These are phyloP conservation scores for Ellobius talpinus DNA, from an alignment of 2,113 vertebrate species.

Conservation along the genomic window DNA sequence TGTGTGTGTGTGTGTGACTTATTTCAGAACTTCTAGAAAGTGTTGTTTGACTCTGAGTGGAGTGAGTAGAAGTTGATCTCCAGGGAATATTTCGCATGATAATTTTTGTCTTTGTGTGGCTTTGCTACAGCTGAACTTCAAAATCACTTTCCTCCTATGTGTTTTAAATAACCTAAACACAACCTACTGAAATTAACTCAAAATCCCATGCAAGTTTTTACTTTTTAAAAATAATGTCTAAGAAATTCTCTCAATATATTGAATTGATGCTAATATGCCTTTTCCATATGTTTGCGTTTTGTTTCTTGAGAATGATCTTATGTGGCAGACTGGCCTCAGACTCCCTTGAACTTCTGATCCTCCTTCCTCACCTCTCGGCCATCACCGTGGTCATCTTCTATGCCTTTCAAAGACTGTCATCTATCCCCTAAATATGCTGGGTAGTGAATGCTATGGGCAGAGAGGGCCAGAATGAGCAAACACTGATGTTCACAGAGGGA, in stretches of 20 bases:
- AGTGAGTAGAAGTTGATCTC: constrained; percentile 52
- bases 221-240: not conserved
- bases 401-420: constrained; percentile 19
- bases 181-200: constrained; percentile 25
- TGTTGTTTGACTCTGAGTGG: constrained; percentile 72
- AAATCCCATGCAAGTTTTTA: constrained; percentile 1
- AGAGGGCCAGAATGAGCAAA: not conserved
- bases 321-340: not conserved
- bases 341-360: not conserved
- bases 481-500: not conserved
- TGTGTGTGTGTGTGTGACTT: constrained; percentile 66
- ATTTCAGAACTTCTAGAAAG: constrained; percentile 84
- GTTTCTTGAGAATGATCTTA: not conserved
- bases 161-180: constrained; percentile 20
- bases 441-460: not conserved
- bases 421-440: not conserved
- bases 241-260: not conserved
- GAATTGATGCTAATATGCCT: not conserved
- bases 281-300: not conserved
- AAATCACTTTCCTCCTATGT: constrained; percentile 4
- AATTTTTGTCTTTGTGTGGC: constrained; percentile 38
- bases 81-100: constrained; percentile 31
- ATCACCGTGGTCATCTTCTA: not conserved
- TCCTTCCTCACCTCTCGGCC: not conserved
- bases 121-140: constrained; percentile 4